These are phyloP conservation scores for Euwallacea fornicatus DNA, from an alignment of 1,140 invertebrate genomes.

Conservation along the genomic window DNA sequence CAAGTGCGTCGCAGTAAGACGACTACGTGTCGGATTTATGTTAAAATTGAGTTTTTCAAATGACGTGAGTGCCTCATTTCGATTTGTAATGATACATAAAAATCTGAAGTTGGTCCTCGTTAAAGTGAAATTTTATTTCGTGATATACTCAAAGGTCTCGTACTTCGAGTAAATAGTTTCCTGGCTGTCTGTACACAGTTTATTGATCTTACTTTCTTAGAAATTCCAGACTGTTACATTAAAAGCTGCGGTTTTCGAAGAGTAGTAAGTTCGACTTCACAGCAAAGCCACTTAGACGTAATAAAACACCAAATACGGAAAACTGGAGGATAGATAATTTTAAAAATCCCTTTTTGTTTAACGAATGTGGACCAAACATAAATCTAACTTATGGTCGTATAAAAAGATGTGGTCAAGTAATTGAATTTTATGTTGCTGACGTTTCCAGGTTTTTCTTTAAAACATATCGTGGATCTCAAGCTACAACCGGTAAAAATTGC, in stretches of 20 bases:
- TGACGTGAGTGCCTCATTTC: not conserved
- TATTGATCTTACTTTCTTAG: conserved; percentile 1
- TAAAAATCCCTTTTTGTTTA: conserved; percentile 12
- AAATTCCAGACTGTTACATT: not conserved
- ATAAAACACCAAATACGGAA: not conserved
- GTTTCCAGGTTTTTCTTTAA: conserved; percentile 33
- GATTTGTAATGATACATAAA: conserved; percentile 2
- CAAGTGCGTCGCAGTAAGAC: not conserved
- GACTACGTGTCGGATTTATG: too few species aligned
- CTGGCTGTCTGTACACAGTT: not conserved
- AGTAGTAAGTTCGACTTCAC: not conserved
- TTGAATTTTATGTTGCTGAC: conserved; percentile 36
- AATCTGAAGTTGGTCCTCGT: not conserved
- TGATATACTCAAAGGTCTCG: not conserved
- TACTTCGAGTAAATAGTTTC: not conserved
- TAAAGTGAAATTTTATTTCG: not conserved
- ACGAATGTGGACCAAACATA: conserved; percentile 23
- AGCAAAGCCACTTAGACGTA: too few species aligned
- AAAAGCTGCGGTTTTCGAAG: not conserved
- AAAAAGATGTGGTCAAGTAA: conserved; percentile 35
- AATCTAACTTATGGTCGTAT: conserved; percentile 33
- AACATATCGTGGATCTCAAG: conserved; percentile 31
- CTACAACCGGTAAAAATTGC: conserved; percentile 24
- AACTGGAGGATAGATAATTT: conserved; percentile 1
- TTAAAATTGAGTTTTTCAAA: not conserved